Evolutionary conservation across 2,888 invertebrate genomes (phyloP).

Genomic region (Bombylius major): DNA sequence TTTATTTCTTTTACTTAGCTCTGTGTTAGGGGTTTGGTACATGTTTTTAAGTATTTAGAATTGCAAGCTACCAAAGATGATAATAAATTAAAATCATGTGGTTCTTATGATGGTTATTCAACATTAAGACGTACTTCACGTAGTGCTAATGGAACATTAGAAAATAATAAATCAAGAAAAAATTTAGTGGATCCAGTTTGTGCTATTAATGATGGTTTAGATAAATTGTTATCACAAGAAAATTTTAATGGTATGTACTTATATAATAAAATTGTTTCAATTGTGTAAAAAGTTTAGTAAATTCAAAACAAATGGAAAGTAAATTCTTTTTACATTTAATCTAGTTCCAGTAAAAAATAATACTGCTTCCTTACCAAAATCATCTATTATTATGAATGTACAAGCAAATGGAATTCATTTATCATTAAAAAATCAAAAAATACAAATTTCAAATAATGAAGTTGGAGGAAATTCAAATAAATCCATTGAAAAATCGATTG

Average conservation of each 20-base stretch:
- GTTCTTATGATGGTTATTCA: slow-evolving; percentile 34
- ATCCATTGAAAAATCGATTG: neutral
- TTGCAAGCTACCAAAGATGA: slow-evolving; percentile 66
- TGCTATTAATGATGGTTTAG: slow-evolving; percentile 71
- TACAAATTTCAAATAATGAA: neutral
- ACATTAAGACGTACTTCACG: slow-evolving; percentile 32
- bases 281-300: too few relatives aligned
- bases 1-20: slow-evolving; percentile 41
- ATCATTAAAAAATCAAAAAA: neutral
- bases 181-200: slow-evolving; percentile 84
- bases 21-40: slow-evolving; percentile 84
- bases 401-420: neutral
- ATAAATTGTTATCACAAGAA: slow-evolving; percentile 78
- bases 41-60: slow-evolving; percentile 90
- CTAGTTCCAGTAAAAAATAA: neutral
- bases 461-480: neutral
- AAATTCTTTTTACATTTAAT: too few relatives aligned
- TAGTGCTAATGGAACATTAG: slow-evolving; percentile 23
- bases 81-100: slow-evolving; percentile 25
- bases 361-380: neutral
- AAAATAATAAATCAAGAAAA: slow-evolving; percentile 25
- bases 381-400: neutral
- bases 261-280: too few relatives aligned
- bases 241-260: slow-evolving; percentile 39
- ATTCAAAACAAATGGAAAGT: too few relatives aligned